Percentiles rank a stretch among this genome's conserved stretches.
phyloP scores from a whole-genome alignment of 2,113 vertebrate species.

The Pygoscelis adeliae region DNA sequence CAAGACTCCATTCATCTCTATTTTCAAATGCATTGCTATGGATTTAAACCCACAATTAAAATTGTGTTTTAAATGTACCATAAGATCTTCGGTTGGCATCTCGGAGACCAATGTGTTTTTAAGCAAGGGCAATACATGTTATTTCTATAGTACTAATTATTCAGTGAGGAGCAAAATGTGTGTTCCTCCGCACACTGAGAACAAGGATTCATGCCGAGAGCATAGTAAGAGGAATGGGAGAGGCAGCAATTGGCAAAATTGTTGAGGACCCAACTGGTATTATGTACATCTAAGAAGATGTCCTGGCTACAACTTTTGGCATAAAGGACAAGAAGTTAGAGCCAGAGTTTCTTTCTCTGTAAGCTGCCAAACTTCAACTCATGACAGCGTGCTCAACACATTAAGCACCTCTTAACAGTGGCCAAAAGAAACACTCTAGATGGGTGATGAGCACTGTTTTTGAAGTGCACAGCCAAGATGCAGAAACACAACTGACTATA shows the following conservation, averaged over 20 bases:
- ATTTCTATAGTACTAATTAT: background rate
- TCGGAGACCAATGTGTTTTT: background rate
- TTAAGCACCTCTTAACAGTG: background rate
- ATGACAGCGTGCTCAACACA: background rate
- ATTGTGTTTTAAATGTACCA: background rate
- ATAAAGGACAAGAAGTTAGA: background rate
- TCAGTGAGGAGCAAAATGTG: background rate
- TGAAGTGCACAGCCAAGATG: background rate
- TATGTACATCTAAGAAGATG: background rate
- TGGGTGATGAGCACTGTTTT: background rate
- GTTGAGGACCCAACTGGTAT: background rate
- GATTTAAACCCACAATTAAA: background rate
- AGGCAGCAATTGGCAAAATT: background rate
- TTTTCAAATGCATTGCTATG: background rate
- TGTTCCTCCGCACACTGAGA: background rate
- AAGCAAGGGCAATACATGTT: background rate
- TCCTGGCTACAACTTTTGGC: background rate
- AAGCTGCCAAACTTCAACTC: background rate
- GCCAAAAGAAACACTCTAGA: background rate
- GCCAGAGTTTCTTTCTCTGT: background rate
- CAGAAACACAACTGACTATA: background rate
- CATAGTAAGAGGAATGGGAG: background rate
- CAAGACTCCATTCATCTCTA: background rate
- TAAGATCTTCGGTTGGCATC: background rate
- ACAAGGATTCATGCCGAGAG: background rate